phyloP scores from a whole-genome alignment of 2,888 invertebrate genomes.

The Phrixothrix hirtus region DNA sequence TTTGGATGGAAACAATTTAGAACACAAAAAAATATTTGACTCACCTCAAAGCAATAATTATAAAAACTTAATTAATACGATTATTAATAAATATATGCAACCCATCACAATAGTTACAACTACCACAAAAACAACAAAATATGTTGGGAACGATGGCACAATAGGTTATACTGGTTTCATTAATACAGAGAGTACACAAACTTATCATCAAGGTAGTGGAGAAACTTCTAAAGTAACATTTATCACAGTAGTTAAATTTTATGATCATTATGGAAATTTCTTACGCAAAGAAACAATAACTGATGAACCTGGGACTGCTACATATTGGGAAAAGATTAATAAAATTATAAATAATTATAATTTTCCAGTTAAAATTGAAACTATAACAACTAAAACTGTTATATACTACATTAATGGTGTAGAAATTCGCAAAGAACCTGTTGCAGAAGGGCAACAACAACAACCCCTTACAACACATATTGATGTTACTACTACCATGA shows the following conservation, averaged over 20 bases:
- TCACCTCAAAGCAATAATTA: neutral
- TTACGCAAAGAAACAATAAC: slow-evolving; percentile 10
- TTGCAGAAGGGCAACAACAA: neutral
- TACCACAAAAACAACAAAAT: slow-evolving; percentile 3
- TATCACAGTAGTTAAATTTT: slow-evolving; percentile 4
- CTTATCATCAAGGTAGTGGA: slow-evolving; percentile 2
- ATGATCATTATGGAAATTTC: slow-evolving; percentile 4
- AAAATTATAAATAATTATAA: slow-evolving; percentile 1
- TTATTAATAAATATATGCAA: neutral
- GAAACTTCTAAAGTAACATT: slow-evolving; percentile 2
- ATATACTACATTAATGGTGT: slow-evolving; percentile 7
- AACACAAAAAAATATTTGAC: slow-evolving; percentile 1
- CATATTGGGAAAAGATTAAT: slow-evolving; percentile 10
- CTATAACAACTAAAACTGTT: neutral
- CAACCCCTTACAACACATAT: slow-evolving; percentile 5
- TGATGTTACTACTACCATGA: slow-evolving; percentile 1
- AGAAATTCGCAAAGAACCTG: slow-evolving; percentile 4
- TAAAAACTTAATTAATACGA: neutral
- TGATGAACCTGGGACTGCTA: slow-evolving; percentile 6
- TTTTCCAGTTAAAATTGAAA: neutral
- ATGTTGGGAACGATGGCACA: neutral
- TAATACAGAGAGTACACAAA: slow-evolving; percentile 1
- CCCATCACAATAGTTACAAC: slow-evolving; percentile 1
- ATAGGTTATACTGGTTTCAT: slow-evolving; percentile 1
- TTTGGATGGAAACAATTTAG: neutral